phyloP scores from a whole-genome alignment of 2,888 invertebrate genomes.

The Cotesia congregata region DNA sequence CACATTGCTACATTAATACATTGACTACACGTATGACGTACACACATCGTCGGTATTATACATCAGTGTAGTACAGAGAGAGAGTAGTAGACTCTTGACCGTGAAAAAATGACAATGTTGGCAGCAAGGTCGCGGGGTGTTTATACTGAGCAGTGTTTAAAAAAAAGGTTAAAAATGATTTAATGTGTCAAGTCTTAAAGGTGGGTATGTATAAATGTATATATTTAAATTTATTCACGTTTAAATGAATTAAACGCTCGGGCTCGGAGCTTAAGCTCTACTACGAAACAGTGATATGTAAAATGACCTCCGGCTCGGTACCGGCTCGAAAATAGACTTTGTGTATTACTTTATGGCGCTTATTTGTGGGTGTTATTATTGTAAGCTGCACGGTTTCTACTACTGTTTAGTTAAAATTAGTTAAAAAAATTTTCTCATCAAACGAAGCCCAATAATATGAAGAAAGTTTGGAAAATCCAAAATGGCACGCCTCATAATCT shows the following conservation, averaged over 20 bases:
- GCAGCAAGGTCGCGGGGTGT: neutral
- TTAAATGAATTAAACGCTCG: neutral
- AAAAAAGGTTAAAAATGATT: neutral
- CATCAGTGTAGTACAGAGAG: too few relatives aligned
- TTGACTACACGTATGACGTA: neutral
- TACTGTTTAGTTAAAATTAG: too few relatives aligned
- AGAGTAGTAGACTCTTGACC: neutral
- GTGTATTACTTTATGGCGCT: neutral
- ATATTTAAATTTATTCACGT: neutral
- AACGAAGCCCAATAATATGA: too few relatives aligned
- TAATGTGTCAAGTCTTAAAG: neutral
- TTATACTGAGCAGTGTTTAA: neutral
- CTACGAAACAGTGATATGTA: neutral
- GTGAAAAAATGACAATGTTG: neutral
- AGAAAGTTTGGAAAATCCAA: too few relatives aligned
- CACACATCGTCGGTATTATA: too few relatives aligned
- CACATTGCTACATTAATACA: neutral
- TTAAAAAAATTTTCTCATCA: too few relatives aligned
- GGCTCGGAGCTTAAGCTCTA: neutral
- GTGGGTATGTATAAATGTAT: neutral
- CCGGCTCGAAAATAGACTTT: conserved; percentile 10
- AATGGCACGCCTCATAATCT: too few relatives aligned
- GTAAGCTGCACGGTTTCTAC: neutral
- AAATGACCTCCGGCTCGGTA: conserved; percentile 10
- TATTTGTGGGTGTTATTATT: neutral